Evolutionary conservation across 1,140 invertebrate genomes (phyloP), one percentile per base, ranked within the genome.

Genomic region (Gonioctena quinquepunctata): DNA sequence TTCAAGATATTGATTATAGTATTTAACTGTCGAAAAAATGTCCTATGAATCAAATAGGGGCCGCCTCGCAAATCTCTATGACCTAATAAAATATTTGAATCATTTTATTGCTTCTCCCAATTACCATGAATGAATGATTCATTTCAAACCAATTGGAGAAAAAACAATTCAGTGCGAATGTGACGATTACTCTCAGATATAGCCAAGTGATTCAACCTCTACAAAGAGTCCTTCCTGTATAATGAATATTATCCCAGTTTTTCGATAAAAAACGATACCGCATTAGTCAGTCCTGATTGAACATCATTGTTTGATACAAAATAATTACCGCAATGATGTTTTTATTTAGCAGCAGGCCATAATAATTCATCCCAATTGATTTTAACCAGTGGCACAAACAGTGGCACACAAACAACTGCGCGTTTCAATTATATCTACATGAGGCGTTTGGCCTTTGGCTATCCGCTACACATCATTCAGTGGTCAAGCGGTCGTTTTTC

Each of bases 361-460:
- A 28, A 33, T 28, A 61, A 61, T 61, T 61, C 16, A 61, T 18
- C n/a, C 28, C 27, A 61, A 61, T 61, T 61, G 59, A 61, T 61
- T 61, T 61, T 33, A 61, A 61, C 59, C 59, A 61, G 59, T 61
- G 59, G 59, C 59, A 61, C 59, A 61, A 61, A 26, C 59, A 61
- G 59, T 61, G 59, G 59, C 59, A 61, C 59, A 61, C 59, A 61
- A 61, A 61, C 59, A 61, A 61, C n/a, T 23, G 52, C 52, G 11
- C 11, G 52, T 23, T 23, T 56, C 21, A 56, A 56, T 56, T 56
- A 18, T 2, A 5, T 18, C 16, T 56, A 56, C 21, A 19, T 8
- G 52, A 56, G 22, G 21, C 16, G 21, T 56, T 56, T 56, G 52
- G n/a, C 52, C 52, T 56, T 19, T 23, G 52, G 22, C 13, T 19